Conservation (phyloP, 2,797 vertebrate species). For the Corythornis leucogaster region DNA sequence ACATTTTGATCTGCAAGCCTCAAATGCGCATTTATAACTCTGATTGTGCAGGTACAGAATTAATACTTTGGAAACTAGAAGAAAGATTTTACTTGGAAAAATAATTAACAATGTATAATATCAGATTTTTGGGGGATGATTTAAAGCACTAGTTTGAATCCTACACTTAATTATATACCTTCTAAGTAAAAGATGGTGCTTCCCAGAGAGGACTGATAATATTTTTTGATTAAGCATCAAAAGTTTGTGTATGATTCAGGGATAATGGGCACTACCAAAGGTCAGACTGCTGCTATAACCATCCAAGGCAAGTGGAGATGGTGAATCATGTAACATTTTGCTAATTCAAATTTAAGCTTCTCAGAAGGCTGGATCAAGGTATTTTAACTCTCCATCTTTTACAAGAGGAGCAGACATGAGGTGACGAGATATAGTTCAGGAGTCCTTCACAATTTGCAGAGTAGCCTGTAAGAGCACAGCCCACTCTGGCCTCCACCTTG, state of each 20-base stretch:
- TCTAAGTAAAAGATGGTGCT: rapidly evolving
- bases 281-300: neutral
- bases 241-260: neutral
- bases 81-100: neutral
- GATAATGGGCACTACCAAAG: neutral
- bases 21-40: neutral
- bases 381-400: conserved; percentile 12
- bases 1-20: neutral
- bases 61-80: neutral
- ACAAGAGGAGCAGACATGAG: neutral
- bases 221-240: neutral
- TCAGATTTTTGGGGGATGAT: neutral
- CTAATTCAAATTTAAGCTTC: neutral
- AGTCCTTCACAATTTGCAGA: neutral
- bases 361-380: neutral
- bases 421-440: neutral
- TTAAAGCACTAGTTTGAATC: neutral
- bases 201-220: neutral
- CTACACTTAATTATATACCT: neutral
- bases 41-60: neutral
- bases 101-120: neutral
- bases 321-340: neutral
- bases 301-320: neutral
- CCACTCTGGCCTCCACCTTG: neutral
- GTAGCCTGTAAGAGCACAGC: neutral